These are phyloP conservation scores for Amblyteles armatorius DNA, from an alignment of 2,888 invertebrate genomes.

Conservation along the genomic window DNA sequence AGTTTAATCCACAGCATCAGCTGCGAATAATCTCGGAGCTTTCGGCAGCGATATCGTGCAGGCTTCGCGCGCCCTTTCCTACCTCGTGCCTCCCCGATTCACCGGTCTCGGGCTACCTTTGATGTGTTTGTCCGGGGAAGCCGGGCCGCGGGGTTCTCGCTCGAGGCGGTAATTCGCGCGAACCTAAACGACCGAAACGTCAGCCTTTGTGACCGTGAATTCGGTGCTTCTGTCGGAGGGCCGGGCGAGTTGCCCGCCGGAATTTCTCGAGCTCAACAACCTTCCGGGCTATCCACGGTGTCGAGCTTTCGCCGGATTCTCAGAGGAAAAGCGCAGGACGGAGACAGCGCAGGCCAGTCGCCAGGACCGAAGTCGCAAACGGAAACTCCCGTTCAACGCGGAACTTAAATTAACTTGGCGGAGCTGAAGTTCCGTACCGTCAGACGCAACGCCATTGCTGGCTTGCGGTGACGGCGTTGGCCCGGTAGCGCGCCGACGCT, in stretches of 20 bases:
- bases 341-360: neutral
- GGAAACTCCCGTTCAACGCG: conserved; percentile 4
- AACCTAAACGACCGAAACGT: conserved; percentile 74
- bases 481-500: neutral
- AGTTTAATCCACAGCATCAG: neutral
- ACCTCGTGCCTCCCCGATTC: neutral
- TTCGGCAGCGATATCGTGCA: conserved; percentile 49
- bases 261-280: neutral
- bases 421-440: neutral
- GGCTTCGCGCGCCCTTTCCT: conserved; percentile 49
- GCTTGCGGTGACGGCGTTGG: neutral
- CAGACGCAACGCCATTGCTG: neutral
- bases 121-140: conserved; percentile 63
- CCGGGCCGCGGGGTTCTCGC: conserved; percentile 25
- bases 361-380: neutral
- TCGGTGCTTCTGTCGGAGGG: conserved; percentile 10
- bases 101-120: conserved; percentile 61
- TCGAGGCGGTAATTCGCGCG: conserved; percentile 74
- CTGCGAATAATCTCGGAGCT: neutral
- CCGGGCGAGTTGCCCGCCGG: too few relatives aligned
- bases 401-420: conserved; percentile 8
- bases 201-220: conserved; percentile 68
- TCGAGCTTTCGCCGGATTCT: neutral
- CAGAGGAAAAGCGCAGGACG: neutral
- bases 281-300: neutral